Percentiles rank a stretch among this genome's conserved stretches.
These are phyloP conservation scores for Nymphalis urticae DNA, from an alignment of 2,888 invertebrate genomes.

Conservation along the genomic window DNA sequence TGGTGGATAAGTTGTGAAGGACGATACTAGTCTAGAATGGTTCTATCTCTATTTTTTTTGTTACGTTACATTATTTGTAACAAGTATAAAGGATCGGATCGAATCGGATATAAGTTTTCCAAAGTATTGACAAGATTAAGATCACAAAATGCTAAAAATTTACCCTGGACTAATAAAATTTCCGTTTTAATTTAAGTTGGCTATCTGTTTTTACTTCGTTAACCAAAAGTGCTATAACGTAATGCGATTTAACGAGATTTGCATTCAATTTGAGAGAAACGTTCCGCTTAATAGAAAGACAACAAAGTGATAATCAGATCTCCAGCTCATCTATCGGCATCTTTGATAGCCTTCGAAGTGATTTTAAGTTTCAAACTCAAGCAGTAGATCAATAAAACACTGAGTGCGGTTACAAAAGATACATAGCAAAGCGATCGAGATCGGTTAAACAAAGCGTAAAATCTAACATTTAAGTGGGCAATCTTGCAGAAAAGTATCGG, in stretches of 20 bases:
- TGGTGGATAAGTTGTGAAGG: too few species aligned
- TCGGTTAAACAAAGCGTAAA: conserved; percentile 54
- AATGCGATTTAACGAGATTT: conserved; percentile 52
- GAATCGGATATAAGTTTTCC: too few species aligned
- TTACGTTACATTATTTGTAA: too few species aligned
- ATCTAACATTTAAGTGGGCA: conserved; percentile 44
- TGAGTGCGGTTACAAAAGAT: conserved; percentile 12
- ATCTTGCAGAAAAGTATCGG: conserved; percentile 41
- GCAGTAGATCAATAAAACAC: conserved; percentile 29
- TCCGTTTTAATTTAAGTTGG: conserved; percentile 36
- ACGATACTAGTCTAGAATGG: too few species aligned
- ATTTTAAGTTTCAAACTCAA: conserved; percentile 52
- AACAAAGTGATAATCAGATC: conserved; percentile 60
- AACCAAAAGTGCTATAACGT: conserved; percentile 35
- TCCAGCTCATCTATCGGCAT: conserved; percentile 41
- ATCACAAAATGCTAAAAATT: neutral
- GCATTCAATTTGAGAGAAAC: conserved; percentile 51
- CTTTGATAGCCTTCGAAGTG: conserved; percentile 52
- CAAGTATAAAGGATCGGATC: too few species aligned
- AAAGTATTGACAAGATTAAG: too few species aligned
- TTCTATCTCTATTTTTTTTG: too few species aligned
- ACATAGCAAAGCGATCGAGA: conserved; percentile 35
- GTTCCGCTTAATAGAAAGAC: conserved; percentile 58
- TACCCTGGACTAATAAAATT: conserved; percentile 20
- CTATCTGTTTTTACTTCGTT: conserved; percentile 38